Percentiles rank a stretch among this genome's conserved stretches.
These are phyloP conservation scores for Apotomis betuletana DNA, from an alignment of 2,888 invertebrate genomes.

Conservation along the genomic window DNA sequence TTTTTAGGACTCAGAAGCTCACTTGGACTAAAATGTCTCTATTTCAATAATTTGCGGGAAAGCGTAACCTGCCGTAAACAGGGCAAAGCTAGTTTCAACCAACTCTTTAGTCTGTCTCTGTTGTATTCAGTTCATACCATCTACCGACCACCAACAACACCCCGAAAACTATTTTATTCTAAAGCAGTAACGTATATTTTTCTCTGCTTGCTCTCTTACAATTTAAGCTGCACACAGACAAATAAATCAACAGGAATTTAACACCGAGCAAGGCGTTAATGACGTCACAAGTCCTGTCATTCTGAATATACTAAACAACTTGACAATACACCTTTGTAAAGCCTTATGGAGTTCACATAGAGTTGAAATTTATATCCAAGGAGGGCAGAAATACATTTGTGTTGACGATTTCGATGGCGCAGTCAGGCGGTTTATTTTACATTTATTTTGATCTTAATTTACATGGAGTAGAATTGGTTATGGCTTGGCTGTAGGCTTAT, in stretches of 20 bases:
- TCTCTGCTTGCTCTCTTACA: constrained; percentile 18
- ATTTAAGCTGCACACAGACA: constrained; percentile 43
- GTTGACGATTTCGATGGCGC: constrained; percentile 24
- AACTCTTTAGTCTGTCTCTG: constrained; percentile 12
- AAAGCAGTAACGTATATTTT: neutral
- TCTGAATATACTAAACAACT: constrained; percentile 24
- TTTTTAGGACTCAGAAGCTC: no score
- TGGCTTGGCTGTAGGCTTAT: neutral
- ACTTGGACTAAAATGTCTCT: neutral
- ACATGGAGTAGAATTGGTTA: constrained; percentile 2
- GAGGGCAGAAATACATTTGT: constrained; percentile 1
- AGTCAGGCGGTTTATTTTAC: constrained; percentile 7
- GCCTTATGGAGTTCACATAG: constrained; percentile 2
- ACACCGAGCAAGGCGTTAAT: constrained; percentile 49
- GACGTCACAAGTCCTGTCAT: constrained; percentile 46
- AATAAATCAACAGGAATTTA: constrained; percentile 50
- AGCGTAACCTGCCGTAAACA: neutral
- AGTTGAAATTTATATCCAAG: constrained; percentile 2
- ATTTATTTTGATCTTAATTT: constrained; percentile 22
- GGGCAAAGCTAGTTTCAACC: neutral
- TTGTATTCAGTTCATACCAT: constrained; percentile 14
- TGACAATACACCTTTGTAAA: neutral
- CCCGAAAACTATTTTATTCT: neutral
- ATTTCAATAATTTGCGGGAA: constrained; percentile 8
- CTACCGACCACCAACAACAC: neutral